Conservation (phyloP, 1,140 invertebrate genomes). For the Harpegnathos saltator region DNA sequence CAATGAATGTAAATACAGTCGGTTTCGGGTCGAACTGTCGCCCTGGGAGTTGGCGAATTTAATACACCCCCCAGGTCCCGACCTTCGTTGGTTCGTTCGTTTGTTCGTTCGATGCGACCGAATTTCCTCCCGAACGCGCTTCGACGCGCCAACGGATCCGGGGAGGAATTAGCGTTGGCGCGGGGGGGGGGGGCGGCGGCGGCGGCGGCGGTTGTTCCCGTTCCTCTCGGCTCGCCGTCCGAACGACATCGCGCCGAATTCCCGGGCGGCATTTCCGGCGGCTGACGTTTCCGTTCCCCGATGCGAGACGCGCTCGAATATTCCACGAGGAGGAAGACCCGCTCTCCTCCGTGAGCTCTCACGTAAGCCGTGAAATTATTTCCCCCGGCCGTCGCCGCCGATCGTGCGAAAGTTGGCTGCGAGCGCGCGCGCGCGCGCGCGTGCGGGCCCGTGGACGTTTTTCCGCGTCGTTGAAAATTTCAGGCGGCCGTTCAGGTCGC, state of each 20-base stretch:
- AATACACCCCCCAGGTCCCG: background rate
- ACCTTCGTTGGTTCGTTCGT: background rate
- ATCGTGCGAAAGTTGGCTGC: conserved; percentile 25
- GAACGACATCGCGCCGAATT: too few species aligned
- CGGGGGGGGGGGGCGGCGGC: too few species aligned
- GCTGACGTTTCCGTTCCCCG: background rate
- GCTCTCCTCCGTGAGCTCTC: background rate
- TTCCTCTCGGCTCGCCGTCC: background rate
- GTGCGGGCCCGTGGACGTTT: conserved; percentile 17
- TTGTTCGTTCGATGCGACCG: background rate
- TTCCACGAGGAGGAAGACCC: conserved; percentile 6
- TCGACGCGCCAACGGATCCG: conserved; percentile 15
- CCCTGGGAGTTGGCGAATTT: conserved; percentile 7
- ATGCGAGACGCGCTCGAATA: conserved; percentile 50
- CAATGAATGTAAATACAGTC: conserved; percentile 26
- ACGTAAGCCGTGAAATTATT: conserved; percentile 59
- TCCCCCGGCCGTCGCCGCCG: conserved; percentile 1
- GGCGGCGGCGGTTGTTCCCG: background rate
- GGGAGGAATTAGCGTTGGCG: conserved; percentile 10
- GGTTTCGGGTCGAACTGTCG: background rate
- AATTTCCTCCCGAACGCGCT: conserved; percentile 1
- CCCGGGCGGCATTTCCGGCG: background rate
- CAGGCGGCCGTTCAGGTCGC: conserved; percentile 19
- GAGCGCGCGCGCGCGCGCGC: too few species aligned
- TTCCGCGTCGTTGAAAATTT: conserved; percentile 65